Percentiles rank a stretch among this genome's conserved stretches.
These are phyloP conservation scores for Heliconius sara DNA, from an alignment of 2,888 invertebrate genomes.

Conservation along the genomic window DNA sequence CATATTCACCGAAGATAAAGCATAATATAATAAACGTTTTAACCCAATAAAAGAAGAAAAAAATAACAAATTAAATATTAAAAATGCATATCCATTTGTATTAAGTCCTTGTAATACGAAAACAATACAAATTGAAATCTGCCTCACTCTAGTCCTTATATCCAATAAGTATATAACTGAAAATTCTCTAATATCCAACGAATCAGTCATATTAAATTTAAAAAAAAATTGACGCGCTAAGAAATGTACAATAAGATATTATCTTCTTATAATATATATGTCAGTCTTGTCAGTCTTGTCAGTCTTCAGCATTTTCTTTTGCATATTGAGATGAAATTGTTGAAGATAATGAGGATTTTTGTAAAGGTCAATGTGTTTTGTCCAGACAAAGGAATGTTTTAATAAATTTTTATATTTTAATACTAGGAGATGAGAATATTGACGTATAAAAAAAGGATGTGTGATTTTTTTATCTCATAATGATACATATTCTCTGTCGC, in stretches of 20 bases:
- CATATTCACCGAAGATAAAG: no score
- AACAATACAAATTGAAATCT: conserved; percentile 9
- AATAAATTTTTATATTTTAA: conserved; percentile 16
- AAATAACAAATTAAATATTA: not conserved
- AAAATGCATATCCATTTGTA: not conserved
- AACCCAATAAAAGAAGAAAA: not conserved
- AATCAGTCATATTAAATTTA: conserved; percentile 29
- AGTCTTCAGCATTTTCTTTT: conserved; percentile 39
- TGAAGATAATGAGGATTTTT: conserved; percentile 31
- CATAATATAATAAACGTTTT: no score
- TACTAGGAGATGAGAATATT: not conserved
- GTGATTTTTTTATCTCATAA: not conserved
- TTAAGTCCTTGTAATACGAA: not conserved
- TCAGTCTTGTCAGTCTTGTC: conserved; percentile 21
- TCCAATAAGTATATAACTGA: conserved; percentile 29
- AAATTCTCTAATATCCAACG: conserved; percentile 22
- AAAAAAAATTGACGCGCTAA: conserved; percentile 45
- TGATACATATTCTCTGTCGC: no score
- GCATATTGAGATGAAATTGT: conserved; percentile 42
- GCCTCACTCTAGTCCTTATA: conserved; percentile 30
- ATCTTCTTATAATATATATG: conserved; percentile 43
- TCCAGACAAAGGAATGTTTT: conserved; percentile 20
- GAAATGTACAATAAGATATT: conserved; percentile 48
- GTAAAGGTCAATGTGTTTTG: conserved; percentile 11
- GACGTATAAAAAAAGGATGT: not conserved